Base-by-base conservation (phyloP, 2,797 vertebrate species). In the Fistularia tabacaria region DNA sequence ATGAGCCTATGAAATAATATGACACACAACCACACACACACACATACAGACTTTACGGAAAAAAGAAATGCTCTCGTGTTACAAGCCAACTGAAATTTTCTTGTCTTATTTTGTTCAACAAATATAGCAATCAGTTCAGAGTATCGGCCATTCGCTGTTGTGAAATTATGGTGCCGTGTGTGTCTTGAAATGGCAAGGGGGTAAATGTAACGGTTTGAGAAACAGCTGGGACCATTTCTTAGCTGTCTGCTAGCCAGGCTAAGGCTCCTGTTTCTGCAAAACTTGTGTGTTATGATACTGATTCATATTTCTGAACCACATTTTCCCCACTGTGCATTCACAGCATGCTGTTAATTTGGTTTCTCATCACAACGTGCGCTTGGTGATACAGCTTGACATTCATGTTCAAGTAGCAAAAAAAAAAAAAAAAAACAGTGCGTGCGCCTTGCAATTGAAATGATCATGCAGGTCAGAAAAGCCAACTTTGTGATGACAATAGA, bases 311-410 rank as follows among this genome's bases (percentile, higher is more conserved):
- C 74, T 61, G 59, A 82, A 76, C 59, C 59, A 40, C 57, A 73
- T 75, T 81, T 51, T 81, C 74, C 78, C 77, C 44, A 74, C 84
- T 85, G 81, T 57, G 82, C 69, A 61, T 75, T 79, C 82, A 65
- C 84, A 84, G 85, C 79, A 57, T 83, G 85, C 66, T 69, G 79
- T 82, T 90, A 86, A 90, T 89, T 87, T 80, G 63, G 76, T 85
- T 88, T 85, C 80, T 84, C 82, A 68, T 81, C 72, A 71, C 66
- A 79, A 84, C 88, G 84, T 81, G 83, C 74, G 46, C 74, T 51
- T 12, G 54, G 44, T 54, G 69, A 57, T 71, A 62, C 65, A 54
- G 64, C n/a, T 6, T 64, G 68, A 56, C 25, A 12, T 56, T 54
- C 73, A 70, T 58, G 58, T 10, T 36, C 38, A 65, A 77, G 69